Base-by-base conservation (phyloP, 1,140 invertebrate genomes). In the Anagrus nilaparvatae region DNA sequence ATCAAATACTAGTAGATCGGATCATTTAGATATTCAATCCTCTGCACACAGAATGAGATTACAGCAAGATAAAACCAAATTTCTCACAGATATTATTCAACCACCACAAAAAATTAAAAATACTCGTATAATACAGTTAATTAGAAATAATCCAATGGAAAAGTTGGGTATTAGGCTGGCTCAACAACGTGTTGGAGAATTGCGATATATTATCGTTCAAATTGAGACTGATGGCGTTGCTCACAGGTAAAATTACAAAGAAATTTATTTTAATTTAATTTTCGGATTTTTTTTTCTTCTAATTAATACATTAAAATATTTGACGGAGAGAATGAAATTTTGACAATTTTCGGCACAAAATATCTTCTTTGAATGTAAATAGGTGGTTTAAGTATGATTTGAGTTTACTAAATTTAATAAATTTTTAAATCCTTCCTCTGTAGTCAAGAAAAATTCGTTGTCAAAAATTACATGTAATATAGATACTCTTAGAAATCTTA, bases 141-240 rank as follows among this genome's bases (percentile, higher is more conserved):
- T 53, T 6, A 79, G 79, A 50, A 72, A 69, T 8, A 72, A 75
- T 40, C 63, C 77, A 18, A 76, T 78, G 48, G 79, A 83, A 50
- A 78, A 73, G 53, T 62, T 82, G 21, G 81, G 81, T 0, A 75
- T 83, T n/a, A 75, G 79, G 51, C 55, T 83, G 42, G 78, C 78
- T 3, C 78, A 79, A 42, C 76, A 81, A 55, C 71, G 72, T 54
- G 62, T 70, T 45, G 72, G 66, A 44, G 77, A 81, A 60, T 75
- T 82, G 34, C 75, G 84, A 12, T 89, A 88, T 53, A 76, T 89
- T 50, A 79, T 91, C 37, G 82, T 87, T 3, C 82, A 87, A 56
- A 71, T 90, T 25, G 85, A 87, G 48, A 75, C 76, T 46, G 79
- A 80, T 38, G 84, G 85, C 30, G 81, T 87, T 51, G 86, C 85